Evolutionary conservation across 2,888 invertebrate species (phyloP).

Genomic region (Diarsia brunnea): DNA sequence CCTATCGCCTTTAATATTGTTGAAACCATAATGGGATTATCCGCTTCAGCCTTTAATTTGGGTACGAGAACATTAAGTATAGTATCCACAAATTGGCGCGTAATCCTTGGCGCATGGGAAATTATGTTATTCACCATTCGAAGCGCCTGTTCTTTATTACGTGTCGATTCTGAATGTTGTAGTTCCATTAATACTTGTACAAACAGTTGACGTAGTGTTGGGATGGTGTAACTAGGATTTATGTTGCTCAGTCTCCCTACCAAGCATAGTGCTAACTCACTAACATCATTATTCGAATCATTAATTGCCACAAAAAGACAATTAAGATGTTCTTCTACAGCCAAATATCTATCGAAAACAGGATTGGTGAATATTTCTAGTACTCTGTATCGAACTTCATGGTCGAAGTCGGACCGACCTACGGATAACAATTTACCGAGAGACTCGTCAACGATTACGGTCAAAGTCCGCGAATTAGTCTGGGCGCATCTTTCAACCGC

Average conservation of each 20-base stretch:
- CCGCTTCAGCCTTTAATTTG: conserved; percentile 96
- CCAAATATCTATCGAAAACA: conserved; percentile 97
- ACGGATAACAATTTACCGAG: conserved; percentile 97
- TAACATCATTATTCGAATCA: conserved; percentile 98
- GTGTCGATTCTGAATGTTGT: conserved; percentile 98
- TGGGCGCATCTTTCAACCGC: conserved; percentile 93
- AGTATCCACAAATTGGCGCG: conserved; percentile 98
- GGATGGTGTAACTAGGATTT: conserved; percentile 99
- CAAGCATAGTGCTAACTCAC: conserved; percentile 97
- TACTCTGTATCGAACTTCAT: conserved; percentile 97
- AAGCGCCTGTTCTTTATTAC: conserved; percentile 99
- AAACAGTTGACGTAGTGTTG: conserved; percentile 97
- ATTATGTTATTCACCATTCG: conserved; percentile 98
- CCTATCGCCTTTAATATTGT: conserved; percentile 98
- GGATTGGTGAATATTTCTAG: conserved; percentile 96
- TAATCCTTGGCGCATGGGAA: conserved; percentile 97
- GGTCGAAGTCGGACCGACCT: conserved; percentile 98
- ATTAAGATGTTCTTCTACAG: conserved; percentile 98
- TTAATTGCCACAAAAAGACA: conserved; percentile 98
- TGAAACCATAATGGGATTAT: conserved; percentile 97
- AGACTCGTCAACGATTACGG: conserved; percentile 97
- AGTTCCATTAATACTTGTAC: conserved; percentile 98
- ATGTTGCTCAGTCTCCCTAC: conserved; percentile 97
- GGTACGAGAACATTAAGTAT: conserved; percentile 97
- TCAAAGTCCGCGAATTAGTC: conserved; percentile 95